Evolutionary conservation across 2,113 vertebrate genomes (phyloP).

Genomic region (Calypte anna): DNA sequence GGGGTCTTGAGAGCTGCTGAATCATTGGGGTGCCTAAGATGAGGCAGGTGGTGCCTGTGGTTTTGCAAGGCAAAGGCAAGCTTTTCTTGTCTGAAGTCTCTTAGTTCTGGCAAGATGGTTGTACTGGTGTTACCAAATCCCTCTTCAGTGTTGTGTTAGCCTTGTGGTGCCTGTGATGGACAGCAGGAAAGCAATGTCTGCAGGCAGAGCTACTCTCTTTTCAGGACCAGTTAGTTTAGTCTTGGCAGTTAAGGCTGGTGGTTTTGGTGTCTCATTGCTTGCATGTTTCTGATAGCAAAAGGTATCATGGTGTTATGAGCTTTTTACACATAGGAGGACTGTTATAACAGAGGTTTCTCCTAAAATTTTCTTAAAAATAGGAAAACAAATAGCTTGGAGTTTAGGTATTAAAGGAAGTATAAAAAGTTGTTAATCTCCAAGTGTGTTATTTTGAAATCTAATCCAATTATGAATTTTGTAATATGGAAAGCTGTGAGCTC

Average conservation of each 20-base stretch:
- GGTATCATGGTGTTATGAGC: neutral
- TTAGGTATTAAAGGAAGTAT: neutral
- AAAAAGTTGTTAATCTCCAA: neutral
- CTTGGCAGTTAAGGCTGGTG: neutral
- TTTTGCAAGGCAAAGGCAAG: neutral
- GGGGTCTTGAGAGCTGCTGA: neutral
- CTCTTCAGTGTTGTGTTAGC: neutral
- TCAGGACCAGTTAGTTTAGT: neutral
- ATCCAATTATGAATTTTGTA: neutral
- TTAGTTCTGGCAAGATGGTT: neutral
- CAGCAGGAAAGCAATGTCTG: neutral
- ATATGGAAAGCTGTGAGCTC: neutral
- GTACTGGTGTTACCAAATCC: neutral
- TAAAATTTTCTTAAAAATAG: neutral
- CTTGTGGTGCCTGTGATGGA: neutral
- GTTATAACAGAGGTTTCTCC: neutral
- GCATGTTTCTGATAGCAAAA: neutral
- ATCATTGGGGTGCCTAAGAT: accelerated
- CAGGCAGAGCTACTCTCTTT: neutral
- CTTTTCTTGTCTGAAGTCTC: neutral
- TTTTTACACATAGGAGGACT: neutral
- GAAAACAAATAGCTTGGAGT: neutral
- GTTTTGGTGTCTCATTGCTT: neutral
- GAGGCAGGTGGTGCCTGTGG: neutral
- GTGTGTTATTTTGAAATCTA: neutral